These are phyloP conservation scores for Lysandra coridon DNA, from an alignment of 2,888 invertebrate genomes.

Conservation along the genomic window DNA sequence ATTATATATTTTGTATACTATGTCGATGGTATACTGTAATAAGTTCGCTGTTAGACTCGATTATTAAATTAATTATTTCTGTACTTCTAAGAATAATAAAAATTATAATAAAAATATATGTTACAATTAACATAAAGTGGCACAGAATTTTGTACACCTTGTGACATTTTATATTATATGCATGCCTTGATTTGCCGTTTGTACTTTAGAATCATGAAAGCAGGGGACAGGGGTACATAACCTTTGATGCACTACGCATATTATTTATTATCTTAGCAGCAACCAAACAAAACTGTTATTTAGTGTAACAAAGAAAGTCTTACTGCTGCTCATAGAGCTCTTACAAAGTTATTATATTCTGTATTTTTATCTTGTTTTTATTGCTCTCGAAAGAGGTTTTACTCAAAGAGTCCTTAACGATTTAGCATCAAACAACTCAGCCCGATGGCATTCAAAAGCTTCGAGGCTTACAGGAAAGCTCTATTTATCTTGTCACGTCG, in stretches of 20 bases:
- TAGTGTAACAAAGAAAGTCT: neutral
- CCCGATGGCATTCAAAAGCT: constrained; percentile 27
- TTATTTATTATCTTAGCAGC: neutral
- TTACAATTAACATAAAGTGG: too few relatives aligned
- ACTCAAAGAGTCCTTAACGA: constrained; percentile 22
- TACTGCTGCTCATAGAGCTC: neutral
- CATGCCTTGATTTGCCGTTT: neutral
- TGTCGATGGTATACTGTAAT: too few relatives aligned
- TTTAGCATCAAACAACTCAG: constrained; percentile 9
- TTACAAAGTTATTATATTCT: neutral
- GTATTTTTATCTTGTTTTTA: constrained; percentile 17
- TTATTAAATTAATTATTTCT: neutral
- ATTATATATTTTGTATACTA: neutral
- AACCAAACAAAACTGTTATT: neutral
- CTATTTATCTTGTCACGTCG: constrained; percentile 36
- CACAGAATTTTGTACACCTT: too few relatives aligned
- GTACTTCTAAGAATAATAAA: too few relatives aligned
- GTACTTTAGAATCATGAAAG: neutral
- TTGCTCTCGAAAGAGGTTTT: constrained; percentile 17
- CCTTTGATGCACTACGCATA: neutral
- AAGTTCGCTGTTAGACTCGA: neutral
- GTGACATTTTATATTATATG: too few relatives aligned
- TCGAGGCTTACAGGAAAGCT: constrained; percentile 32
- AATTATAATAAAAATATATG: too few relatives aligned
- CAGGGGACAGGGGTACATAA: neutral